Evolutionary conservation across 2,888 invertebrate genomes (phyloP).

Genomic region (Drosophila greeni): DNA sequence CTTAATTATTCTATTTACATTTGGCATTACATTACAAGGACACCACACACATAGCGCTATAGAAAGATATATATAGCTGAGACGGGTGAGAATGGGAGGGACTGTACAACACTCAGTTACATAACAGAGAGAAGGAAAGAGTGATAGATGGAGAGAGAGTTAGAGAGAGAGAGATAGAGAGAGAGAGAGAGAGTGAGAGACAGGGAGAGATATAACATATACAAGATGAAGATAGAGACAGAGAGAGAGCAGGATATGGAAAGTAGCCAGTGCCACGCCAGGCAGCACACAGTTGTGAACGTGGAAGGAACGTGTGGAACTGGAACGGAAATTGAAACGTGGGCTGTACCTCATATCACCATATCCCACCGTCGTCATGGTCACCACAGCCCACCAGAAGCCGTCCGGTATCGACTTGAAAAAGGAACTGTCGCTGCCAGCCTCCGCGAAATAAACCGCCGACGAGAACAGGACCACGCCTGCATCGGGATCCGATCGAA

Average conservation of each 20-base stretch:
- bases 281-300: constrained; percentile 21
- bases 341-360: constrained; percentile 95
- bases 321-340: constrained; percentile 24
- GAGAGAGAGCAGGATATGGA: constrained; percentile 24
- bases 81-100: constrained; percentile 21
- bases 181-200: not conserved
- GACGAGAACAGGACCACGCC: constrained; percentile 99
- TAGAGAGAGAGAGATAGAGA: constrained; percentile 2
- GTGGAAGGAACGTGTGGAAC: constrained; percentile 22
- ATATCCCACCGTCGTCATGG: constrained; percentile 99
- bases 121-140: constrained; percentile 24
- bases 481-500: constrained; percentile 73
- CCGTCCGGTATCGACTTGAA: constrained; percentile 99
- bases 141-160: not conserved
- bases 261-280: constrained; percentile 27
- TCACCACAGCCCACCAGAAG: constrained; percentile 99
- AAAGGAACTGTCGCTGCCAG: constrained; percentile 99
- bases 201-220: constrained; percentile 12
- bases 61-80: constrained; percentile 22
- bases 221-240: constrained; percentile 7
- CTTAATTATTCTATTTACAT: constrained; percentile 18
- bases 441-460: constrained; percentile 99
- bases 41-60: constrained; percentile 25
- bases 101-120: constrained; percentile 35
- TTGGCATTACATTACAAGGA: constrained; percentile 22